Conservation (phyloP, 2,888 invertebrate genomes). For the Carpatolechia fugitivella region DNA sequence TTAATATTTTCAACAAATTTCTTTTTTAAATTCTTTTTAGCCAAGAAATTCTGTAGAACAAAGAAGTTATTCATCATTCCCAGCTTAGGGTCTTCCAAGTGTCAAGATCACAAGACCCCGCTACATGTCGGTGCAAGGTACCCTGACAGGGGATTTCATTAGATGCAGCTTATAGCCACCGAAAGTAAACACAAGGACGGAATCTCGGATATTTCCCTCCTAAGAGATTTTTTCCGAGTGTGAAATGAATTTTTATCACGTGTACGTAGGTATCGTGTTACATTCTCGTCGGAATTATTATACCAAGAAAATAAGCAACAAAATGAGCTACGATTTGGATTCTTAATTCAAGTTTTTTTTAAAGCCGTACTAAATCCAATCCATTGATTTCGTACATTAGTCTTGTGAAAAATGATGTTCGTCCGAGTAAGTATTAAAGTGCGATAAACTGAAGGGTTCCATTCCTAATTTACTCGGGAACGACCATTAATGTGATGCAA, state of each 20-base stretch:
- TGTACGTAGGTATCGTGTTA: conserved; percentile 8
- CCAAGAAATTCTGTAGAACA: no score
- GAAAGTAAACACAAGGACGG: conserved; percentile 72
- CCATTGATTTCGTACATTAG: no score
- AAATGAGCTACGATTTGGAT: no score
- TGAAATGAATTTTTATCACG: conserved; percentile 61
- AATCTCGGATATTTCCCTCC: conserved; percentile 68
- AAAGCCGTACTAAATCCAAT: no score
- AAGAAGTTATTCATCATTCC: no score
- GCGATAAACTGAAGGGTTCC: neutral
- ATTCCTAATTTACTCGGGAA: conserved; percentile 3
- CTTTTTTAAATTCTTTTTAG: no score
- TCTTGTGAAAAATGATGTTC: conserved; percentile 2
- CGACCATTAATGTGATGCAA: conserved; percentile 19
- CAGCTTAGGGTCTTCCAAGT: no score
- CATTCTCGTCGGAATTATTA: neutral
- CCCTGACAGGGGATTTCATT: conserved; percentile 77
- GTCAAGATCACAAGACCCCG: conserved; percentile 41
- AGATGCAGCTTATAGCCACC: conserved; percentile 77
- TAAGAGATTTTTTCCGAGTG: conserved; percentile 57
- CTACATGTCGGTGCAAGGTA: conserved; percentile 63
- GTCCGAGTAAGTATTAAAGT: neutral
- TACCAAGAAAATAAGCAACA: no score
- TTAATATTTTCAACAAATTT: no score
- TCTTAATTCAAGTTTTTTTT: no score